phyloP scores from a whole-genome alignment of 1,140 invertebrate genomes.

The Gryon sp. region DNA sequence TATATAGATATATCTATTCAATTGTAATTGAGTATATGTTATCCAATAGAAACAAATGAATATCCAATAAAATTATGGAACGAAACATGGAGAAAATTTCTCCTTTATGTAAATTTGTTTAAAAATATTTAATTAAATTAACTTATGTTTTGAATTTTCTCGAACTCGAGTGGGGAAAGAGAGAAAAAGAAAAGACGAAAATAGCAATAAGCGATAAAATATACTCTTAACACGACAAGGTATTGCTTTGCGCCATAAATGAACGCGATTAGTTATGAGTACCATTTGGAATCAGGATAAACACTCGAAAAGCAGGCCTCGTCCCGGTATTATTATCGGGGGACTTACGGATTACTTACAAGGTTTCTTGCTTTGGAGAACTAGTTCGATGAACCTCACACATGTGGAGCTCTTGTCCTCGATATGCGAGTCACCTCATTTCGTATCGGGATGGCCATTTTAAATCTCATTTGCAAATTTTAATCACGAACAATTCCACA shows the following conservation, averaged over 20 bases:
- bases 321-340: conserved; percentile 22
- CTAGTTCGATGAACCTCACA: conserved; percentile 51
- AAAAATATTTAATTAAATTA: no score
- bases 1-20: no score
- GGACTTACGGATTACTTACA: conserved; percentile 33
- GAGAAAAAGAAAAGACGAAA: no score
- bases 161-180: no score
- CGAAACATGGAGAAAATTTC: no score
- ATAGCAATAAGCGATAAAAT: no score
- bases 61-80: no score
- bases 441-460: conserved; percentile 22
- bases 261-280: conserved; percentile 8
- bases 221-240: not conserved
- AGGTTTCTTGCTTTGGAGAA: conserved; percentile 51
- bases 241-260: not conserved
- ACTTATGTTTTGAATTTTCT: no score
- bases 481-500: not conserved
- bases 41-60: no score
- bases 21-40: no score
- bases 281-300: conserved; percentile 10
- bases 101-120: no score
- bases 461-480: conserved; percentile 49
- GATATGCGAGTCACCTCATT: conserved; percentile 52
- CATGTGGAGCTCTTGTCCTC: conserved; percentile 35
- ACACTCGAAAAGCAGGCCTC: conserved; percentile 33